Conservation (phyloP, 2,113 vertebrate species). For the Myanophis thanlyinensis region DNA sequence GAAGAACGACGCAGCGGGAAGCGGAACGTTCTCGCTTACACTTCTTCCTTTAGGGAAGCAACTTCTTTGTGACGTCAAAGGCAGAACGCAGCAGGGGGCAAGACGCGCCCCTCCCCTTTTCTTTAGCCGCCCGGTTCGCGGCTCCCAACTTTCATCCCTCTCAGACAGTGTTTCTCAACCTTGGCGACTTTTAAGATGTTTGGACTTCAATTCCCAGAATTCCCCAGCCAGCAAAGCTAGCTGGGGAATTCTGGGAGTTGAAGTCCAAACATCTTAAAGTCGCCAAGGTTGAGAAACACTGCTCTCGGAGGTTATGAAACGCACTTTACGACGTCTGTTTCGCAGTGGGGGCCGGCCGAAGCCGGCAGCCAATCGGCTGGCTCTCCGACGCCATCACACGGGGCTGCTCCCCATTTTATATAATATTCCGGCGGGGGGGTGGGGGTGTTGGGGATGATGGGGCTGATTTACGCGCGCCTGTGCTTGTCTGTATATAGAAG, state of each 20-base stretch:
- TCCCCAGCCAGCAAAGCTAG: no score
- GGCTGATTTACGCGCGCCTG: neutral
- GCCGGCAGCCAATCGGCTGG: conserved; percentile 38
- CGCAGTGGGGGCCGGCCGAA: conserved; percentile 43
- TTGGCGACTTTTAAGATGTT: no score
- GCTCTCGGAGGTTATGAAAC: conserved; percentile 59
- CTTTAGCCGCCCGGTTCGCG: neutral
- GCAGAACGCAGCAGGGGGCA: neutral
- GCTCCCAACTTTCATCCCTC: neutral
- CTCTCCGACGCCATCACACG: conserved; percentile 17
- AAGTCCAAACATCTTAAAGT: no score
- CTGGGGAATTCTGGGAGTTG: no score
- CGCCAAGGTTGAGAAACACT: no score
- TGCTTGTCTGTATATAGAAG: neutral
- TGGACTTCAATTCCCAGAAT: no score
- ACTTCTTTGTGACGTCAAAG: neutral
- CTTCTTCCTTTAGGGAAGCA: neutral
- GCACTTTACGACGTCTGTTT: conserved; percentile 16
- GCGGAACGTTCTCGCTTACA: neutral
- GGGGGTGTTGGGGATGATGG: neutral
- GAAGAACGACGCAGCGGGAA: neutral
- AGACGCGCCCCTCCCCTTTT: neutral
- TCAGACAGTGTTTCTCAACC: no score
- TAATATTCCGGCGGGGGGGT: neutral
- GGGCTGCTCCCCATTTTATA: conserved; percentile 30